Base-by-base conservation (phyloP, 2,113 vertebrate genomes). In the Oreotrochilus melanogaster region DNA sequence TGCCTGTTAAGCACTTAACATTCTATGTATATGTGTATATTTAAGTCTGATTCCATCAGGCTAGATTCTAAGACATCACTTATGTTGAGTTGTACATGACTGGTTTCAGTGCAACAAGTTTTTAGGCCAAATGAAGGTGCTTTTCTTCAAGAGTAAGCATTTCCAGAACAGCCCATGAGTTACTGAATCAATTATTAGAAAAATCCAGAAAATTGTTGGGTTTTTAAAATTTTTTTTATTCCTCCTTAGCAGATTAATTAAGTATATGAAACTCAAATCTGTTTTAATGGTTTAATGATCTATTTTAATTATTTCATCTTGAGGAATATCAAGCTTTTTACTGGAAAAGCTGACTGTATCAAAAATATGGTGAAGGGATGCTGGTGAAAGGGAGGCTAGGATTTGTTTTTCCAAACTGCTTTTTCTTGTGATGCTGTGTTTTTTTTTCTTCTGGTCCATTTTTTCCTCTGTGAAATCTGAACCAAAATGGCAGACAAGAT, bases 401-500 rank as follows among this genome's bases (percentile, higher is more conserved):
- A 75, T 65, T 5, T 61, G 11, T 30, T 88, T 93, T 86, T 69
- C 30, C 9, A 5, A 0, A 19, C 33, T 53, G 50, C 21, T 66
- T 85, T 93, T 82, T 39, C 27, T 81, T 78, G 33, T 62, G 47
- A 37, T 53, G 25, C 14, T 64, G 18, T 65, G n/a, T 73, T 74
- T 37, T 86, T 80, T 70, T 70, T 78, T 8, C 18, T 91, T 57
- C 48, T 48, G 54, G 71, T 48, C 51, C 22, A 10, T 64, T 91
- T 90, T 82, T 90, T 57, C 23, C 19, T 25, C 27, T 82, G 64
- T 81, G 57, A 50, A 85, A 92, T 64, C 54, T 74, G 64, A 86
- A 92, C 74, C 73, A 93, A 92, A 91, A 93, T 91, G 92, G 92
- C 87, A 80, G 86, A 74, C 66, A 91, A 62, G 92, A 70, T 78